phyloP scores from a whole-genome alignment of 2,797 vertebrate species.

The Halcyon chelicuti region DNA sequence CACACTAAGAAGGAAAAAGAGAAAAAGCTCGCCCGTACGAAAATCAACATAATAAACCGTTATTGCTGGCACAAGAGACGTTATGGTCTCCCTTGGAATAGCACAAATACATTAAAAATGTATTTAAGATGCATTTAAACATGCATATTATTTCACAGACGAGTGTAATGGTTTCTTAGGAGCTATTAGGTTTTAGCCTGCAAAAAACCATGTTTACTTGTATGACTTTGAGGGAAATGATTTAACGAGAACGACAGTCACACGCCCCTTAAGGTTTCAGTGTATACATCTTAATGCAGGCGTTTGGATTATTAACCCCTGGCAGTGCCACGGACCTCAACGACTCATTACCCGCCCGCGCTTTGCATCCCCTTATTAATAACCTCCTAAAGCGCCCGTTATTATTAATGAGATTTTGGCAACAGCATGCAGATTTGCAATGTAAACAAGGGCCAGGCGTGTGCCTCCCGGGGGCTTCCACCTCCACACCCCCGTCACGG shows the following conservation, averaged over 20 bases:
- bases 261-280: not conserved
- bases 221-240: not conserved
- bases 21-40: not conserved
- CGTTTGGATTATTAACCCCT: not conserved
- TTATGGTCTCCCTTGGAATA: not conserved
- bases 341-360: not conserved
- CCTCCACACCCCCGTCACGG: fast-evolving
- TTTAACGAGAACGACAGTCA: not conserved
- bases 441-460: fast-evolving
- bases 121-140: slow-evolving; percentile 29
- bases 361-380: not conserved
- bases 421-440: not conserved
- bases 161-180: slow-evolving; percentile 21
- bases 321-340: not conserved
- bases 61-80: not conserved
- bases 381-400: not conserved
- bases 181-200: not conserved
- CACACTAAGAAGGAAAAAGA: not conserved
- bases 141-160: slow-evolving; percentile 33
- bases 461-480: not conserved
- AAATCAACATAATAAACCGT: not conserved
- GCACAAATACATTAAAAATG: slow-evolving; percentile 39
- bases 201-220: slow-evolving; percentile 7
- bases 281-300: slow-evolving; percentile 18
- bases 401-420: not conserved